Evolutionary conservation across 2,888 invertebrate species (phyloP).

Genomic region (Hydriomena furcata): DNA sequence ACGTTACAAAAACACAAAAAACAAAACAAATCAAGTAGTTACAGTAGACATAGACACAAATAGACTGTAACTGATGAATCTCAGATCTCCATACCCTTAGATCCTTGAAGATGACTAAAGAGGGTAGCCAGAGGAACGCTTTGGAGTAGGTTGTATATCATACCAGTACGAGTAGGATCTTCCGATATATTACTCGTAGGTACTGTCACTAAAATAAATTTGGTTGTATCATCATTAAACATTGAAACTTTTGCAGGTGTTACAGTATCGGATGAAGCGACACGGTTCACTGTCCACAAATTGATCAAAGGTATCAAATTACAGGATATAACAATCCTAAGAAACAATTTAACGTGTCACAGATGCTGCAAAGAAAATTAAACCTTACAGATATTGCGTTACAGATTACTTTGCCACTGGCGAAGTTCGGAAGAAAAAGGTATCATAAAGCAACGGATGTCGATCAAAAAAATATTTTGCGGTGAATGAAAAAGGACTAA

Average conservation of each 20-base stretch:
- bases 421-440: slow-evolving; percentile 47
- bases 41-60: no score
- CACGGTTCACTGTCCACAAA: slow-evolving; percentile 20
- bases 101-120: no score
- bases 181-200: no score
- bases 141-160: no score
- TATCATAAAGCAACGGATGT: slow-evolving; percentile 52
- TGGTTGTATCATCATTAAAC: no score
- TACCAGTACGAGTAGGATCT: no score
- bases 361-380: slow-evolving; percentile 25
- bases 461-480: slow-evolving; percentile 42
- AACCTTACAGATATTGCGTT: slow-evolving; percentile 33
- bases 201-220: no score
- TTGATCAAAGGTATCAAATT: slow-evolving; percentile 57
- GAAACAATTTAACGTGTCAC: slow-evolving; percentile 62
- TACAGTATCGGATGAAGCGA: background rate
- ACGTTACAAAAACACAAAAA: no score
- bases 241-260: slow-evolving; percentile 7
- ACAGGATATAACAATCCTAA: slow-evolving; percentile 72
- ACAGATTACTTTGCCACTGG: slow-evolving; percentile 20
- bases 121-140: no score
- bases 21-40: no score
- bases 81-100: no score
- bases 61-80: no score
- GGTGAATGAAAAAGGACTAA: slow-evolving; percentile 30